These are phyloP conservation scores for Threskiornis aethiopicus DNA, from an alignment of 2,797 vertebrate genomes.

Conservation along the genomic window DNA sequence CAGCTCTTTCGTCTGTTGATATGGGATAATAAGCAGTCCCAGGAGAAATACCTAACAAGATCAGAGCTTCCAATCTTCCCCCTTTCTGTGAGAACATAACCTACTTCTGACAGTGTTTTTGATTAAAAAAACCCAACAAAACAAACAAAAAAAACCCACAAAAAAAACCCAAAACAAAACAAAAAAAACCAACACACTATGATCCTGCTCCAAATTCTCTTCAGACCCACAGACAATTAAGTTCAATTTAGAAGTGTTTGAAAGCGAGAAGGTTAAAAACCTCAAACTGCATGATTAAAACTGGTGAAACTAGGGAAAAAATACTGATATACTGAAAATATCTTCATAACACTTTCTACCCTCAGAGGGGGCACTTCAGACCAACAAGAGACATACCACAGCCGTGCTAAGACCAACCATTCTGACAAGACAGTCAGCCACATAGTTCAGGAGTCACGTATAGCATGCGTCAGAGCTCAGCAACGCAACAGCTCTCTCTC, in stretches of 20 bases:
- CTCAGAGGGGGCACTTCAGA: background rate
- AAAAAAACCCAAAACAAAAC: too few relatives aligned
- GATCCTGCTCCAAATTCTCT: background rate
- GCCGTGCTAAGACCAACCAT: background rate
- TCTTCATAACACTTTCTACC: background rate
- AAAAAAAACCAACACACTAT: too few relatives aligned
- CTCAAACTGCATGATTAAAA: background rate
- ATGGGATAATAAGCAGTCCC: background rate
- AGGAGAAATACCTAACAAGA: background rate
- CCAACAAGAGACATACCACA: background rate
- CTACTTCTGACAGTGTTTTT: background rate
- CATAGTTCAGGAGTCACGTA: background rate
- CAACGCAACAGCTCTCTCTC: background rate
- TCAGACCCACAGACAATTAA: background rate
- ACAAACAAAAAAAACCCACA: too few relatives aligned
- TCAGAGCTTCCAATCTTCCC: background rate
- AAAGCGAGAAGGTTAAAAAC: background rate
- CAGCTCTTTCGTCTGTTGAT: background rate
- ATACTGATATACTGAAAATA: background rate
- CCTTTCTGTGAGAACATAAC: background rate
- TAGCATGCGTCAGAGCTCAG: fast-evolving
- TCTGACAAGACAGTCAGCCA: background rate
- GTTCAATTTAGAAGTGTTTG: background rate
- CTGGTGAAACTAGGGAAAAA: background rate
- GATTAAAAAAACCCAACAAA: too few relatives aligned